Conservation (phyloP, 2,113 vertebrate species). For the Stomatorhinus ivindoensis region DNA sequence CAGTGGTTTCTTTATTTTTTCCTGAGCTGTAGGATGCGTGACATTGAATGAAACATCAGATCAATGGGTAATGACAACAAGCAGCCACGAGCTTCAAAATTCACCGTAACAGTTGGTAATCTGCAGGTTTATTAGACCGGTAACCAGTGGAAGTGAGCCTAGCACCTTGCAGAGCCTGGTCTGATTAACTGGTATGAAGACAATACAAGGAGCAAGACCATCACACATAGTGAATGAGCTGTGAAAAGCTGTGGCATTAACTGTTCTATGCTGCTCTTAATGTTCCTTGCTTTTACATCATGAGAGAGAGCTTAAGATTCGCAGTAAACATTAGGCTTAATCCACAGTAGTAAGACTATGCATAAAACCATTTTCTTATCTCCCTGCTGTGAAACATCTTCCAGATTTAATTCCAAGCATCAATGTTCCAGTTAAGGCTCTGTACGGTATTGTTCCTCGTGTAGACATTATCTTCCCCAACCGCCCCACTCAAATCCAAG, state of each 20-base stretch:
- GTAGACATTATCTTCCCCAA: constrained; percentile 29
- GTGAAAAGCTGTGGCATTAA: background rate
- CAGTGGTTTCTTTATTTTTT: background rate
- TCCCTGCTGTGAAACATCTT: background rate
- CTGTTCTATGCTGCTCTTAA: background rate
- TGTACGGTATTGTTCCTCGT: constrained; percentile 8
- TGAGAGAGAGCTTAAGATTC: background rate
- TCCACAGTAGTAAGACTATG: background rate
- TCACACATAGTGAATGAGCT: background rate
- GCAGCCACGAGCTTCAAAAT: background rate
- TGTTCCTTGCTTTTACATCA: background rate
- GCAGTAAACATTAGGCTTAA: background rate
- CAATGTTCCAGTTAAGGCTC: background rate
- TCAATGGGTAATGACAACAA: background rate
- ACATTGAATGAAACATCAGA: background rate
- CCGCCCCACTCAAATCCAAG: background rate
- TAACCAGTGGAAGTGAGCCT: background rate
- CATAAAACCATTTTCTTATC: background rate
- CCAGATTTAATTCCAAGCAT: background rate
- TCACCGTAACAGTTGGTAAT: background rate
- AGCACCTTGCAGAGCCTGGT: background rate
- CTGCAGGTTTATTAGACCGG: background rate
- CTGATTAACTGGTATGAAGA: background rate
- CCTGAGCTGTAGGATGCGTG: background rate
- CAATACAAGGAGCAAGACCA: background rate